These are phyloP conservation scores for Octodonta nipae DNA, from an alignment of 2,888 invertebrate genomes.

Conservation along the genomic window DNA sequence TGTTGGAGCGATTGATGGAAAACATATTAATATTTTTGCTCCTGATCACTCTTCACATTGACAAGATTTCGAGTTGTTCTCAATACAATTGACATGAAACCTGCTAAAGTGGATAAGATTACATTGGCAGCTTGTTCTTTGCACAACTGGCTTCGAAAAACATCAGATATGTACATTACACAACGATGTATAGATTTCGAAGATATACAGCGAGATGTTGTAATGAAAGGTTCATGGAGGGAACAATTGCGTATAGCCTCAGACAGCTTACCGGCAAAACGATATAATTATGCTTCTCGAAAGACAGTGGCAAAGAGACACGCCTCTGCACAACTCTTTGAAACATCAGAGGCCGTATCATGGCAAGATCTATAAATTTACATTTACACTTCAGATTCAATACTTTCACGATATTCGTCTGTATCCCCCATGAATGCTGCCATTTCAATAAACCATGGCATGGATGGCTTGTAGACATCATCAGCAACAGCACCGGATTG, in stretches of 20 bases:
- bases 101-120: slow-evolving; percentile 6
- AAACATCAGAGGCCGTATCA: neutral
- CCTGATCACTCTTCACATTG: too few species aligned
- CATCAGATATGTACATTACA: neutral
- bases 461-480: neutral
- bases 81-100: slow-evolving; percentile 7
- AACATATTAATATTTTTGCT: slow-evolving; percentile 3
- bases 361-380: too few species aligned
- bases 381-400: too few species aligned
- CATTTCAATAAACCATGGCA: slow-evolving; percentile 1
- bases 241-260: too few species aligned
- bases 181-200: neutral
- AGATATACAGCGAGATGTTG: too few species aligned
- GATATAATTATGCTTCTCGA: neutral
- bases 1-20: slow-evolving; percentile 4
- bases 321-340: neutral
- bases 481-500: neutral
- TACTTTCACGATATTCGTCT: too few species aligned
- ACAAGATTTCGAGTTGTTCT: slow-evolving; percentile 16
- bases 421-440: too few species aligned
- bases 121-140: slow-evolving; percentile 4
- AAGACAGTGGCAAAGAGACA: neutral
- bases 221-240: too few species aligned
- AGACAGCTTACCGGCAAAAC: too few species aligned
- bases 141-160: slow-evolving; percentile 4